Percentiles rank a stretch among this genome's conserved stretches.
These are phyloP conservation scores for Catocala fraxini DNA, from an alignment of 2,888 invertebrate genomes.

Conservation along the genomic window DNA sequence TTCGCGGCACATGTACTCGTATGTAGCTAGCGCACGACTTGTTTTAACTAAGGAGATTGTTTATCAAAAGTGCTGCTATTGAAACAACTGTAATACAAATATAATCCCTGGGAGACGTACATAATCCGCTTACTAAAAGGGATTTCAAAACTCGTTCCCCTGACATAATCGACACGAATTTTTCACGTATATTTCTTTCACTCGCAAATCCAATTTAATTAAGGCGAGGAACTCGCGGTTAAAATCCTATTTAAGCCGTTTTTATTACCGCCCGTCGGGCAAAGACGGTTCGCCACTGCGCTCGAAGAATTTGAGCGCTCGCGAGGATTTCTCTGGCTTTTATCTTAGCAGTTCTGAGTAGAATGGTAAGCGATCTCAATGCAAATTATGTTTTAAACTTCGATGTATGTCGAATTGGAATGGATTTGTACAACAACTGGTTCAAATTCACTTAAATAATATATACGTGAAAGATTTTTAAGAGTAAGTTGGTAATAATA, in stretches of 20 bases:
- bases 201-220: constrained; percentile 87
- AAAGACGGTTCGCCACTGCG: constrained; percentile 83
- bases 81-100: constrained; percentile 56
- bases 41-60: constrained; percentile 50
- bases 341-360: constrained; percentile 75
- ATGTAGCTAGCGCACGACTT: constrained; percentile 23
- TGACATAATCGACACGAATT: constrained; percentile 85
- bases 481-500: too few species aligned
- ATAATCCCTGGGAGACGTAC: constrained; percentile 67
- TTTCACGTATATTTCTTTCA: constrained; percentile 86
- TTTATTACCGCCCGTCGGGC: constrained; percentile 86
- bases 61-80: constrained; percentile 48
- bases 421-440: constrained; percentile 15
- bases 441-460: background rate
- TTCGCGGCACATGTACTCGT: constrained; percentile 3
- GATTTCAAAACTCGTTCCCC: constrained; percentile 79
- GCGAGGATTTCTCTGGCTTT: constrained; percentile 81
- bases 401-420: constrained; percentile 44
- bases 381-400: constrained; percentile 72
- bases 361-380: constrained; percentile 78
- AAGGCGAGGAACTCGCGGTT: constrained; percentile 87
- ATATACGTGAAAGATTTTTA: too few species aligned
- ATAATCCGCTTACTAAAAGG: constrained; percentile 77
- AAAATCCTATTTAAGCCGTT: constrained; percentile 88
- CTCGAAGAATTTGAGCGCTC: constrained; percentile 83